These are phyloP conservation scores for Balaenoptera acutorostrata DNA, from an alignment of 2,113 vertebrate species.

Conservation along the genomic window DNA sequence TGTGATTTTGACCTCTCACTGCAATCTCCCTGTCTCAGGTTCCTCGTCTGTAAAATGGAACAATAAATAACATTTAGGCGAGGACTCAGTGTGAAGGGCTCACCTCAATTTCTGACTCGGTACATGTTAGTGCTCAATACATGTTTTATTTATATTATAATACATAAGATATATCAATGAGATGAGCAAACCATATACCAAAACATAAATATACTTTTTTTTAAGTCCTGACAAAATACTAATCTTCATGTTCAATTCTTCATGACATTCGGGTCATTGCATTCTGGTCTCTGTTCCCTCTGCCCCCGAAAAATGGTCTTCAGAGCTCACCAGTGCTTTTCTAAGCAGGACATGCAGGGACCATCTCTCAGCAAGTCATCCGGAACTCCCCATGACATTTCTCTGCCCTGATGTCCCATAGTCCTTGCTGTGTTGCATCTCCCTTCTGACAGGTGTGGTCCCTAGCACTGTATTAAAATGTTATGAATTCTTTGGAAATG, in stretches of 20 bases:
- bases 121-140: not conserved
- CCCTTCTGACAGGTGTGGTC: not conserved
- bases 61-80: not conserved
- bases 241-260: not conserved
- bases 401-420: not conserved
- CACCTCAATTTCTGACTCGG: not conserved
- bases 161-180: not conserved
- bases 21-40: not conserved
- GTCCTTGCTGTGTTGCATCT: accelerated
- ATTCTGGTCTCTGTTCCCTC: not conserved
- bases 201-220: not conserved
- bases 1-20: not conserved
- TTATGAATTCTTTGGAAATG: not conserved
- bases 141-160: not conserved
- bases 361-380: not conserved
- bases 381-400: not conserved
- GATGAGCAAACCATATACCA: not conserved
- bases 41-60: not conserved
- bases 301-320: not conserved
- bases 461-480: not conserved
- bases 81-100: not conserved
- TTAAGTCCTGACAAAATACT: not conserved
- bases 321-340: not conserved
- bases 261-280: not conserved
- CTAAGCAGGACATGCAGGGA: not conserved